Percentiles rank a stretch among this genome's conserved stretches.
Evolutionary conservation across 2,888 invertebrate species (phyloP).

Genomic region (Tinea trinotella): DNA sequence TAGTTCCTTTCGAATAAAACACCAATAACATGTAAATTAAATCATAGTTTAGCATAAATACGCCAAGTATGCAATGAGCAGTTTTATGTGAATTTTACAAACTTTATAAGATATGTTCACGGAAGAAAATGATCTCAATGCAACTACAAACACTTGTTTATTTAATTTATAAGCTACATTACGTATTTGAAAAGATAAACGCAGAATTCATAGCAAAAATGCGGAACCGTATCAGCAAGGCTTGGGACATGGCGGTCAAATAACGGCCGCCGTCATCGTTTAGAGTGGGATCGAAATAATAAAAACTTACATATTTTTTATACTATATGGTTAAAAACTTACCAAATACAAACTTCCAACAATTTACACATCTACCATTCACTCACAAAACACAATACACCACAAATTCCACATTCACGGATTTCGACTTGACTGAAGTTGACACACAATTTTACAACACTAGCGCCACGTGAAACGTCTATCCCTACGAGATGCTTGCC

Average conservation of each 20-base stretch:
- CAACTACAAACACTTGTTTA: neutral
- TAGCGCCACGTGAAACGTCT: conserved; percentile 44
- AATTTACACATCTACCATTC: conserved; percentile 47
- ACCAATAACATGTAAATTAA: no score
- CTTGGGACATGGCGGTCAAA: conserved; percentile 64
- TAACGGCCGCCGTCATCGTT: conserved; percentile 53
- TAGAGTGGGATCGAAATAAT: conserved; percentile 25
- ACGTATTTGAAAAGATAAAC: neutral
- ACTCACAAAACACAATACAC: conserved; percentile 54
- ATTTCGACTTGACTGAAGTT: conserved; percentile 29
- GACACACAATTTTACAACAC: conserved; percentile 31
- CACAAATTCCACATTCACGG: conserved; percentile 50
- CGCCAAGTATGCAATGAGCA: neutral
- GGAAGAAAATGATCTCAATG: neutral
- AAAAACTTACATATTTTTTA: conserved; percentile 6
- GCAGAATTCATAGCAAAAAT: neutral
- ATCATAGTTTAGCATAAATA: no score
- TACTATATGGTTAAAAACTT: conserved; percentile 34
- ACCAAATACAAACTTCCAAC: conserved; percentile 58
- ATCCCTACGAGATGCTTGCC: conserved; percentile 20
- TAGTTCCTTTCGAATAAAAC: no score
- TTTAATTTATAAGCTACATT: neutral
- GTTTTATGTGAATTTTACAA: neutral
- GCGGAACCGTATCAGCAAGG: conserved; percentile 15
- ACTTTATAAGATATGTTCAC: neutral